Evolutionary conservation across 2,888 invertebrate genomes (phyloP), one percentile per base, ranked within the genome.

Genomic region (Cataglyphis rosenhaueri): DNA sequence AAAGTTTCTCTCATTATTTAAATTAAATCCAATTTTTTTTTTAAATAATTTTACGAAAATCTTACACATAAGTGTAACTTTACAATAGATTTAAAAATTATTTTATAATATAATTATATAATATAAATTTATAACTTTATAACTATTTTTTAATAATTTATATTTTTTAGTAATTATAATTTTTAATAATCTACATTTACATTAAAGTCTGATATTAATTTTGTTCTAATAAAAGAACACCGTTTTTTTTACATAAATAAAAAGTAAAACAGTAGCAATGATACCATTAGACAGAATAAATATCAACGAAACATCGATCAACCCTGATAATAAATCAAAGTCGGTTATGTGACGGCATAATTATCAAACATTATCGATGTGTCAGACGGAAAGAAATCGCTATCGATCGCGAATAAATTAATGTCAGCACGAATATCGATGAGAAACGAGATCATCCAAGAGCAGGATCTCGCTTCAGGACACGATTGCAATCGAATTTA

Each of bases 401-500:
- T 38, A 35, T 41, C 41, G 73, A 74, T 61, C 57, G 3, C 29
- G 65, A 44, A 65, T 81, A 74, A 81, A 81, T 81, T 81, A 81
- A 81, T 18, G 55, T 41, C 81, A 64, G 18, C 25, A 15, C 25
- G 25, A 38, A 62, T 48, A 25, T 65, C 25, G 4, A 44, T 59
- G 44, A 65, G 25, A 41, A 75, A 25, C 35, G 75, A 64, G 38
- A 75, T 71, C 73, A 41, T 21, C 44, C 25, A 21, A 38, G 12
- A 55, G n/a, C 65, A n/a, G 15, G 66, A 65, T 65, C 21, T 76
- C 25, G 52, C 15, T 25, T n/a, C 8, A 41, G 76, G 62, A 78
- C 41, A 9, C 41, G 83, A 74, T 64, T 48, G 81, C 59, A 44
- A 57, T 81, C 71, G 41, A 44, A 70, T 81, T 74, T 61, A 83